Conservation (phyloP, 2,113 vertebrate genomes). For the human (Homo sapiens) region GRCh38 chr4:47733001-47733500, state of each 20-base stretch:
- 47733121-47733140: not conserved
- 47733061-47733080: not conserved
- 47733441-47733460: not conserved
- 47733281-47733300: not conserved
- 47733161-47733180: not conserved
- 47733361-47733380: not conserved
- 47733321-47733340: not conserved
- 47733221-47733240: not conserved
- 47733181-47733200: not conserved
- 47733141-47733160: not conserved
- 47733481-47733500: slow-evolving; percentile 53
- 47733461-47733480: slow-evolving; percentile 48
- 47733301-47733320: not conserved
- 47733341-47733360: slow-evolving; percentile 3
- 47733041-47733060: not conserved
- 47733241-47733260: not conserved
- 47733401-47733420: not conserved
- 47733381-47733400: not conserved
- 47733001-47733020: not conserved
- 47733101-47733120: not conserved
- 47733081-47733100: not conserved
- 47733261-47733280: not conserved
- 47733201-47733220: not conserved
- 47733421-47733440: slow-evolving; percentile 11
- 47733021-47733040: not conserved